A percentile compares a stretch with the other conserved stretches of the same genome.
These are phyloP conservation scores for Torymus auratus DNA, from an alignment of 2,888 invertebrate genomes.

Conservation along the genomic window DNA sequence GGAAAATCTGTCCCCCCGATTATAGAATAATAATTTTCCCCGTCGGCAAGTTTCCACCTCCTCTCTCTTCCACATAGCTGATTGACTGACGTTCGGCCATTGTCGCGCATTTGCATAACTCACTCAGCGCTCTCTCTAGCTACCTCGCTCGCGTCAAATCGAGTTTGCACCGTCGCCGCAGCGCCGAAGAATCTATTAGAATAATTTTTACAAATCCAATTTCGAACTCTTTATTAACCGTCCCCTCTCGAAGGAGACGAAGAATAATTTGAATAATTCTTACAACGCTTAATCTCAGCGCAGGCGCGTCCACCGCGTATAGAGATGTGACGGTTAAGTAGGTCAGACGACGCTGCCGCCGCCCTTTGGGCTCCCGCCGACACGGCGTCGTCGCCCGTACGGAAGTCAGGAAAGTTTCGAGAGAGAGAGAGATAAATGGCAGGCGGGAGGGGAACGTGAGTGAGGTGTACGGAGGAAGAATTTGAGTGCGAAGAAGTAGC, in stretches of 20 bases:
- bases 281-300: no score
- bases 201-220: constrained; percentile 77
- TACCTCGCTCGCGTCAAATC: constrained; percentile 68
- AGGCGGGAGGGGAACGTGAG: no score
- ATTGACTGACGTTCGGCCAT: constrained; percentile 75
- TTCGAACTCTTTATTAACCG: constrained; percentile 67
- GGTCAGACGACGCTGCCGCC: constrained; percentile 41
- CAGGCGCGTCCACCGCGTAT: no score
- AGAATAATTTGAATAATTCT: no score
- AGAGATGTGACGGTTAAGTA: background rate
- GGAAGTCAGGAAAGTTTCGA: no score
- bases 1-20: background rate
- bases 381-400: no score
- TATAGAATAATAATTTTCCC: background rate
- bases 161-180: constrained; percentile 71
- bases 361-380: background rate
- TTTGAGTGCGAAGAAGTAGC: no score
- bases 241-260: background rate
- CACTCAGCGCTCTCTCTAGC: background rate
- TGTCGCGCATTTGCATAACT: constrained; percentile 74
- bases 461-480: no score
- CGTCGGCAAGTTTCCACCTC: no score
- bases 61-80: background rate
- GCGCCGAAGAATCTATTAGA: constrained; percentile 73
- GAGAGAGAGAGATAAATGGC: no score